phyloP scores from a whole-genome alignment of 2,888 invertebrate genomes.

The Sarcophaga rosellei region DNA sequence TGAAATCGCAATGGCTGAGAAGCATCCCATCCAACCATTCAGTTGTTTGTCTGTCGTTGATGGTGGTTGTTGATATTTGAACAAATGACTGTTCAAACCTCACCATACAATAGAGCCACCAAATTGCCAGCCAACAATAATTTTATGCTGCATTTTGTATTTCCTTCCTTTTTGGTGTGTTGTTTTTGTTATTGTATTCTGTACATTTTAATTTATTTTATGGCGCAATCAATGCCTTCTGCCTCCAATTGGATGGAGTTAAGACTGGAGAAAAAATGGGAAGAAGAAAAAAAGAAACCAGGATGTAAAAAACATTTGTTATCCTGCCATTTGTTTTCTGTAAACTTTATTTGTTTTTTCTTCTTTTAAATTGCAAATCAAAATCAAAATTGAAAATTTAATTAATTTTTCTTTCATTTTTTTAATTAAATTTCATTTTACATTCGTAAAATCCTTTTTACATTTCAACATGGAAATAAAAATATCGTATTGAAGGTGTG shows the following conservation, averaged over 20 bases:
- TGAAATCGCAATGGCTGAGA: conserved; percentile 52
- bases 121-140: conserved; percentile 34
- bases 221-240: background rate
- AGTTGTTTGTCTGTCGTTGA: conserved; percentile 49
- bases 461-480: no score
- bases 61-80: conserved; percentile 80
- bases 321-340: background rate
- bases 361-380: background rate
- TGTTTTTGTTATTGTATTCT: no score
- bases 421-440: background rate
- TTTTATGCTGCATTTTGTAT: background rate
- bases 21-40: background rate
- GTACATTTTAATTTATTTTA: background rate
- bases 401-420: background rate
- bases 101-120: conserved; percentile 47
- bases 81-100: conserved; percentile 73
- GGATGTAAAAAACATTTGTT: background rate
- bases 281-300: background rate
- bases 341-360: background rate
- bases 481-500: no score
- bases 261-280: conserved; percentile 30
- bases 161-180: no score
- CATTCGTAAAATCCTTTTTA: background rate
- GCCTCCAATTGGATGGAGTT: background rate
- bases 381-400: background rate